phyloP scores from a whole-genome alignment of 2,797 vertebrate genomes.

The Sebastes minor region DNA sequence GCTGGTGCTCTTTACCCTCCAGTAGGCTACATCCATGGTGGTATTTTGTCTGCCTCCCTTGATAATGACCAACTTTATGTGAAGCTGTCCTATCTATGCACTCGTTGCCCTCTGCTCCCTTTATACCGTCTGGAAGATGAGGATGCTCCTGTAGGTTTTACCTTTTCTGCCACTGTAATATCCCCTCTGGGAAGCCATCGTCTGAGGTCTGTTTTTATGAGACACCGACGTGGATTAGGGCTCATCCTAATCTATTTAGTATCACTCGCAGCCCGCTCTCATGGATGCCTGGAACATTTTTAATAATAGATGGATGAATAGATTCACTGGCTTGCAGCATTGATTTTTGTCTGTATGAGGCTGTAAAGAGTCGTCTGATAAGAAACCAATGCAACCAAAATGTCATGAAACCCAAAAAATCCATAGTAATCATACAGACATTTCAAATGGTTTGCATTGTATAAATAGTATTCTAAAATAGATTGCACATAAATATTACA shows the following conservation, averaged over 20 bases:
- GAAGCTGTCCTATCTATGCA: neutral
- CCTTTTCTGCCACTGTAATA: neutral
- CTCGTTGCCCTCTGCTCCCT: neutral
- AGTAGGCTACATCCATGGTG: neutral
- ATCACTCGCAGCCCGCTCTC: constrained; percentile 35
- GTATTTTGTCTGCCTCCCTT: neutral
- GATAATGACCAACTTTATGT: constrained; percentile 36
- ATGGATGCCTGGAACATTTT: constrained; percentile 47
- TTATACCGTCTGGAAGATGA: neutral
- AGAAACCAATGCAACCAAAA: constrained; percentile 18
- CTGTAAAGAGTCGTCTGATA: constrained; percentile 35
- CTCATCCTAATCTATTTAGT: constrained; percentile 53
- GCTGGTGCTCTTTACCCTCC: neutral
- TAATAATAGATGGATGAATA: constrained; percentile 58
- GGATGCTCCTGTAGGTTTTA: neutral
- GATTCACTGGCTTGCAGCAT: constrained; percentile 43
- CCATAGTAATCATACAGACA: constrained; percentile 30
- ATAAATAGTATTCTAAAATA: neutral
- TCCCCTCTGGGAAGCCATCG: neutral
- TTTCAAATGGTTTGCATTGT: neutral
- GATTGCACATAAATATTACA: neutral
- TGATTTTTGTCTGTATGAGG: constrained; percentile 39
- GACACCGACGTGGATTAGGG: constrained; percentile 19
- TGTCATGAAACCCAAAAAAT: constrained; percentile 15
- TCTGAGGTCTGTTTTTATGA: constrained; percentile 31